Evolutionary conservation across 2,888 invertebrate species (phyloP).

Genomic region (Villa cingulata): DNA sequence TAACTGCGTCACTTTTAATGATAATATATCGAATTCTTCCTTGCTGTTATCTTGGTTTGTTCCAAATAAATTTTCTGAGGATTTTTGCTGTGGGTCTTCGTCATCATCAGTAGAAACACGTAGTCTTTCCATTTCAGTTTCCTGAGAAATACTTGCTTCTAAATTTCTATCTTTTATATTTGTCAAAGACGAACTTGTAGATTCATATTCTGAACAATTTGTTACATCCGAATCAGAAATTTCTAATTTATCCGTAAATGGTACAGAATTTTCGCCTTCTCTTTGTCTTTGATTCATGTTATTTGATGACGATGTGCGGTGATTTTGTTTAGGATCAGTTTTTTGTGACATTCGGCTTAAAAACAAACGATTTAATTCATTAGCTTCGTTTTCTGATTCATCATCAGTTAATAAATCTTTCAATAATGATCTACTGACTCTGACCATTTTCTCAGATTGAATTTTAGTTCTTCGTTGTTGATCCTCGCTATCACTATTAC

Average conservation of each 20-base stretch:
- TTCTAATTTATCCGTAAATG: neutral
- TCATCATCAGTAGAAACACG: slow-evolving; percentile 13
- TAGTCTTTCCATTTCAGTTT: neutral
- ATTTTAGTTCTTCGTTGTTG: neutral
- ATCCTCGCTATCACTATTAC: neutral
- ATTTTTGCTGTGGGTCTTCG: neutral
- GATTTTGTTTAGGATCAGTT: neutral
- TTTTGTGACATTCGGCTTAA: neutral
- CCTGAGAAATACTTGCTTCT: neutral
- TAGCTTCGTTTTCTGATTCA: slow-evolving; percentile 12
- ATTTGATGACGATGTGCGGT: too few species aligned
- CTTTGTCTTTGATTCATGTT: too few species aligned
- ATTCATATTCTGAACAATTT: neutral
- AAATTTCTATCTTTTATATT: neutral
- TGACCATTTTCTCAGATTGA: neutral
- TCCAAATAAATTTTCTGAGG: neutral
- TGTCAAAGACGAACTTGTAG: neutral
- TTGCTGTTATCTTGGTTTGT: slow-evolving; percentile 1
- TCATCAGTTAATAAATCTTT: slow-evolving; percentile 16
- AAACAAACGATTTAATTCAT: slow-evolving; percentile 1
- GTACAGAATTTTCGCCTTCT: neutral
- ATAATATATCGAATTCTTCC: neutral
- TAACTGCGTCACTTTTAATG: slow-evolving; percentile 10
- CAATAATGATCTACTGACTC: slow-evolving; percentile 20
- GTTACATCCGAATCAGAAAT: slow-evolving; percentile 10